Evolutionary conservation across 92 coral and sea anemone species (phyloP).

Genomic region (Epizoanthus illoricatus): DNA sequence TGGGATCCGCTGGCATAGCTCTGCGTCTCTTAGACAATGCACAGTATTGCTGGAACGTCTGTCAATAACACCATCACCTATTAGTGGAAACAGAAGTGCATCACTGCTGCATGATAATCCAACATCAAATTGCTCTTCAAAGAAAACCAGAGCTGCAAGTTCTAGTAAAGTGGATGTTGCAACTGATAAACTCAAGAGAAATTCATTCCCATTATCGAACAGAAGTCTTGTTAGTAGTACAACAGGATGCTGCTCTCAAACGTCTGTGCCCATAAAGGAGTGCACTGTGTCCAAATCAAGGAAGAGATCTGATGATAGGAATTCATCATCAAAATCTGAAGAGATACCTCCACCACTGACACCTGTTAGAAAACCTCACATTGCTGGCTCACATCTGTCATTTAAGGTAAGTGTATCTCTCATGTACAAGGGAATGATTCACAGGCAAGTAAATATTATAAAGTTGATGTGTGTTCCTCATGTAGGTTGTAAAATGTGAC

Average conservation of each 20-base stretch:
- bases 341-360: background rate
- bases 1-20: background rate
- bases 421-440: too few relatives aligned
- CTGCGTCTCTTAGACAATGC: background rate
- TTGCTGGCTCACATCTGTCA: slow-evolving; percentile 4
- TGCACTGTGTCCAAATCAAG: slow-evolving; percentile 66
- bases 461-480: too few relatives aligned
- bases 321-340: slow-evolving; percentile 1
- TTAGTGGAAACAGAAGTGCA: background rate
- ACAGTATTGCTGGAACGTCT: slow-evolving; percentile 26
- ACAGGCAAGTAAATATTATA: too few relatives aligned
- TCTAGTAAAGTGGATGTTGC: background rate
- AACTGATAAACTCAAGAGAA: background rate
- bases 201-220: slow-evolving; percentile 18
- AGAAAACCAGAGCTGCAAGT: background rate
- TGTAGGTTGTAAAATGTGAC: too few relatives aligned
- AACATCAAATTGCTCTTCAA: background rate
- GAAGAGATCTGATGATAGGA: slow-evolving; percentile 26
- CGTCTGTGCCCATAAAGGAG: slow-evolving; percentile 42
- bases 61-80: slow-evolving; percentile 13
- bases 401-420: slow-evolving; percentile 21
- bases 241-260: background rate
- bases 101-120: background rate
- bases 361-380: background rate
- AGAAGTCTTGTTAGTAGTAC: background rate